phyloP scores from a whole-genome alignment of 2,888 invertebrate genomes.

The Stictocephala bisonia region DNA sequence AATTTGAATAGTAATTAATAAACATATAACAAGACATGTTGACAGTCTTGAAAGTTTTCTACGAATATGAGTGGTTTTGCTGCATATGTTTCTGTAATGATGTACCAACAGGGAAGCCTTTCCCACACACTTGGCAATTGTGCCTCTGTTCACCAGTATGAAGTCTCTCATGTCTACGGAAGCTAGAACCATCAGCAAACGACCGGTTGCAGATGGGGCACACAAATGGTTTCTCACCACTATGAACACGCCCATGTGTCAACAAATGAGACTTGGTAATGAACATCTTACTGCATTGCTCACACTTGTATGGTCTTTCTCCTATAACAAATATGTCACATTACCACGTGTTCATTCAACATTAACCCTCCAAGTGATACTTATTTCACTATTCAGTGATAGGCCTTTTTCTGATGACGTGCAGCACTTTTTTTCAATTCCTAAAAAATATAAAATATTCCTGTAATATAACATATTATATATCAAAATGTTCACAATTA shows the following conservation, averaged over 20 bases:
- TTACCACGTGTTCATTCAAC: too few relatives aligned
- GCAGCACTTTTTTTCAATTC: too few relatives aligned
- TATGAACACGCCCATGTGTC: slow-evolving; percentile 54
- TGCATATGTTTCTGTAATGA: slow-evolving; percentile 53
- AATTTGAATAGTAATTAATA: too few relatives aligned
- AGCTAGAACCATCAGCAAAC: slow-evolving; percentile 56
- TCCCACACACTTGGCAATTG: slow-evolving; percentile 53
- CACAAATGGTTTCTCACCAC: slow-evolving; percentile 54
- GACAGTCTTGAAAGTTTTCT: too few relatives aligned
- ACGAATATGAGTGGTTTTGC: slow-evolving; percentile 34
- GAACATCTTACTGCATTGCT: slow-evolving; percentile 54
- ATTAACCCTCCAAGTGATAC: too few relatives aligned
- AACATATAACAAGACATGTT: too few relatives aligned
- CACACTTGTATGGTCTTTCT: slow-evolving; percentile 55
- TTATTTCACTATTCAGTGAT: too few relatives aligned
- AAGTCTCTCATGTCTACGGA: slow-evolving; percentile 54
- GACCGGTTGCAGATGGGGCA: slow-evolving; percentile 52
- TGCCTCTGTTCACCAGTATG: slow-evolving; percentile 54
- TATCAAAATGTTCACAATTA: too few relatives aligned
- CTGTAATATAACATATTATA: too few relatives aligned
- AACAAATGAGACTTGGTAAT: slow-evolving; percentile 55
- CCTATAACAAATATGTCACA: slow-evolving; percentile 35
- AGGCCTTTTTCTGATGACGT: too few relatives aligned
- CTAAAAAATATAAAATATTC: too few relatives aligned
- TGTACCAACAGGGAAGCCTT: slow-evolving; percentile 52